Evolutionary conservation across 2,113 vertebrate species (phyloP).

Genomic region (Embiotoca jacksoni): DNA sequence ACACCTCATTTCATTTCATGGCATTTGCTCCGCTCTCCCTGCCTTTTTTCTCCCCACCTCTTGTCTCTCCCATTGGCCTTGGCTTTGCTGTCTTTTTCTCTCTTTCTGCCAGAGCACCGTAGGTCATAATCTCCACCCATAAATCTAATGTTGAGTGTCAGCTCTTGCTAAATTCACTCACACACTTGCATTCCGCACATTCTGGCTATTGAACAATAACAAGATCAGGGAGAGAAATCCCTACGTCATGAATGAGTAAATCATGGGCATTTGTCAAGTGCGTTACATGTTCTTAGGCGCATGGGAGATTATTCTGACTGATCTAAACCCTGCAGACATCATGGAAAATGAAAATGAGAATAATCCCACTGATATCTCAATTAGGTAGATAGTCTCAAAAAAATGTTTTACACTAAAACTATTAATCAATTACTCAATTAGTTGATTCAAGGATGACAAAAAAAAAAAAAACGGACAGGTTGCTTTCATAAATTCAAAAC

Average conservation of each 20-base stretch:
- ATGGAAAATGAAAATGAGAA: conserved; percentile 1
- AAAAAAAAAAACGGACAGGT: too few species aligned
- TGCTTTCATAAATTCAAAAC: too few species aligned
- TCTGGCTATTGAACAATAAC: conserved; percentile 59
- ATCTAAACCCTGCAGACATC: conserved; percentile 33
- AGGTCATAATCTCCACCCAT: conserved; percentile 62
- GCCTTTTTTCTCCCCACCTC: conserved; percentile 28
- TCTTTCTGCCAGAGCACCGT: conserved; percentile 53
- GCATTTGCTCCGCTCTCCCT: conserved; percentile 37
- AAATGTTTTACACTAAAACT: background rate
- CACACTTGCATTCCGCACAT: conserved; percentile 63
- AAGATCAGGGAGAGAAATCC: conserved; percentile 53
- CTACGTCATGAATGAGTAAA: conserved; percentile 58
- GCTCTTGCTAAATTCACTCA: conserved; percentile 67
- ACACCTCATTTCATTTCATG: conserved; percentile 57
- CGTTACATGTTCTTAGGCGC: conserved; percentile 13
- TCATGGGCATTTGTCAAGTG: conserved; percentile 36
- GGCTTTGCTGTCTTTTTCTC: conserved; percentile 55
- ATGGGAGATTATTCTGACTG: conserved; percentile 14
- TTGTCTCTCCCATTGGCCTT: conserved; percentile 41
- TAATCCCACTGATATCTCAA: conserved; percentile 13
- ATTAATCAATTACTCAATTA: too few species aligned
- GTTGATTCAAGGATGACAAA: too few species aligned
- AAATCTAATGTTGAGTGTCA: conserved; percentile 68
- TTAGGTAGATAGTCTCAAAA: background rate